Base-by-base conservation (phyloP, 2,888 invertebrate species). In the Carterocephalus palaemon region DNA sequence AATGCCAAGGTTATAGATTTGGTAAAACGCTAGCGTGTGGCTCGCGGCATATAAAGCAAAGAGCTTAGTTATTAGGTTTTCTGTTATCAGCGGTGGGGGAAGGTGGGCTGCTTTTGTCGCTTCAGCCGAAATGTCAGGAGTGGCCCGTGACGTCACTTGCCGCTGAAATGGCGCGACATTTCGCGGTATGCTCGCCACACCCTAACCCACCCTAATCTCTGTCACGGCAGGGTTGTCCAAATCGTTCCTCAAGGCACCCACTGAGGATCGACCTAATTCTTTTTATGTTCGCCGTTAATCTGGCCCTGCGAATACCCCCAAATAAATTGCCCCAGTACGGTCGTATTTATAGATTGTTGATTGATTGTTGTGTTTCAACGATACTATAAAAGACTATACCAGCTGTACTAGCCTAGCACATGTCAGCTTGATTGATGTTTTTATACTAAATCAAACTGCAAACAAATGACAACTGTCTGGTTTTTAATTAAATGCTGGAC, bases 161-260 rank as follows among this genome's bases (percentile, higher is more conserved):
- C 65, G 63, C 65, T 65, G 61, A 84, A 83, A 84, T 82, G 82
- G 77, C 82, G 69, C 79, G 85, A 77, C 85, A 85, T 85, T 85
- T 84, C 67, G 72, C 70, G 67, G 70, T 67, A 65, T 67, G 63
- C 57, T 63, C 64, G 71, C 76, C 84, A 67, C 83, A 64, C 85
- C 83, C 77, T 68, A 65, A 68, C 72, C 75, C 74, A 75, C 82
- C 79, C 80, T 79, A 83, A 79, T 79, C 79, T 80, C 74, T 72
- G 72, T 67, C 77, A 70, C 52, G 65, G 67, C 68, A 70, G 74
- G 75, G 71, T 73, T 75, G 76, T 66, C 67, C 65, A 65, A 72
- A 70, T 67, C 67, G 60, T 62, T 60, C 36, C 70, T 67, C 57
- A 66, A 69, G 67, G 67, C 65, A 65, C 64, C 59, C 60, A 53